Conservation (phyloP, 2,113 vertebrate species). For the Chunga burmeisteri region DNA sequence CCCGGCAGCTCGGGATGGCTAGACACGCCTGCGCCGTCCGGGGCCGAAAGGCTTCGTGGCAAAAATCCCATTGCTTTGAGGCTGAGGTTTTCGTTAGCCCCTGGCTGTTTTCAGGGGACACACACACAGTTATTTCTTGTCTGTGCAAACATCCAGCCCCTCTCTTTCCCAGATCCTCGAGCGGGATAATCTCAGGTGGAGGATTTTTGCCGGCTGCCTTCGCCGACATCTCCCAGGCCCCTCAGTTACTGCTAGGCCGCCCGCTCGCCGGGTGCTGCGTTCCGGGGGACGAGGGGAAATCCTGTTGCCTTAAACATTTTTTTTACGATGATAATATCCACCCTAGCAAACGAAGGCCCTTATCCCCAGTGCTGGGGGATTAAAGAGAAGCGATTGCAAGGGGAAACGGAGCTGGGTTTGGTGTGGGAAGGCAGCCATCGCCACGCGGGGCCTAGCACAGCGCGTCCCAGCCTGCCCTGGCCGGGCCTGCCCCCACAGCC, state of each 20-base stretch:
- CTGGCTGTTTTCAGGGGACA: no score
- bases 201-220: not conserved
- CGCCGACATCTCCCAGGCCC: rapidly evolving
- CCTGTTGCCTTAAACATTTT: not conserved
- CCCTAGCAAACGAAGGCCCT: not conserved
- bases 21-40: not conserved
- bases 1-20: rapidly evolving
- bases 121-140: not conserved
- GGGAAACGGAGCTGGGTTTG: not conserved
- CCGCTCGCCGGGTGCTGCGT: rapidly evolving
- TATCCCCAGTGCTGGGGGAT: not conserved
- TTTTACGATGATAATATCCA: not conserved
- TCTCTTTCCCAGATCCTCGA: not conserved
- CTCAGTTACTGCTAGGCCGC: not conserved
- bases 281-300: not conserved
- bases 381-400: not conserved
- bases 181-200: not conserved
- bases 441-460: rapidly evolving
- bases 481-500: not conserved
- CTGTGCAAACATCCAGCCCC: not conserved
- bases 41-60: not conserved
- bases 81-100: not conserved
- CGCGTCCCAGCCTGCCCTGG: not conserved
- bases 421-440: not conserved
- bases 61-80: rapidly evolving